A percentile compares a stretch with the other conserved stretches of the same genome.
Evolutionary conservation across 2,888 invertebrate genomes (phyloP).

Genomic region (Orthosia incerta): DNA sequence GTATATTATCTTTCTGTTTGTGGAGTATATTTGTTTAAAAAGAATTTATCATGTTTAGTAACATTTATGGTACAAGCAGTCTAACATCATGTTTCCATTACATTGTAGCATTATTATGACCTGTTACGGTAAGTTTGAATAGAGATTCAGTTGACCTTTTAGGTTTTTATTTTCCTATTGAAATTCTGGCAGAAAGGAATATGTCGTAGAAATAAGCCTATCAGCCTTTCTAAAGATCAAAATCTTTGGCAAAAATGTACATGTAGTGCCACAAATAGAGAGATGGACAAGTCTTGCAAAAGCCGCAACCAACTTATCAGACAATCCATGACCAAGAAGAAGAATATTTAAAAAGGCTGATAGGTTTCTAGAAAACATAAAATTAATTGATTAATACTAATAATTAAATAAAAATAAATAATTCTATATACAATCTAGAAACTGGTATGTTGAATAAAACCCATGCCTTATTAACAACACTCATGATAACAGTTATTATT

Average conservation of each 20-base stretch:
- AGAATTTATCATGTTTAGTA: conserved; percentile 2
- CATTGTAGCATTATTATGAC: neutral
- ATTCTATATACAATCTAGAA: neutral
- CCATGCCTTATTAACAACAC: neutral
- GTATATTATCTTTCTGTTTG: conserved; percentile 39
- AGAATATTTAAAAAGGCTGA: too few species aligned
- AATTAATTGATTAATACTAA: neutral
- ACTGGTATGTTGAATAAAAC: neutral
- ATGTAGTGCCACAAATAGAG: too few species aligned
- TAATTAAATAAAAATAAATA: too few species aligned
- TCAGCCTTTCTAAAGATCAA: too few species aligned
- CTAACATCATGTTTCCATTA: neutral
- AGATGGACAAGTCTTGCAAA: too few species aligned
- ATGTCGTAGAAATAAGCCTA: too few species aligned
- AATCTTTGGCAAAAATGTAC: too few species aligned
- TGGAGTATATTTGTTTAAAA: conserved; percentile 20
- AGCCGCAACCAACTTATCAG: too few species aligned
- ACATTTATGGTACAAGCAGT: neutral
- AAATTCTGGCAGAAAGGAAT: neutral
- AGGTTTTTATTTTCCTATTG: neutral
- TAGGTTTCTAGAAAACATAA: neutral
- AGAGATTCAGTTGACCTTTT: too few species aligned
- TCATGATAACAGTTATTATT: neutral
- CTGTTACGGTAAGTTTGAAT: neutral
- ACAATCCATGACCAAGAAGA: too few species aligned